These are phyloP conservation scores for Drosophila ercepeae DNA, from an alignment of 1,140 invertebrate species.

Conservation along the genomic window DNA sequence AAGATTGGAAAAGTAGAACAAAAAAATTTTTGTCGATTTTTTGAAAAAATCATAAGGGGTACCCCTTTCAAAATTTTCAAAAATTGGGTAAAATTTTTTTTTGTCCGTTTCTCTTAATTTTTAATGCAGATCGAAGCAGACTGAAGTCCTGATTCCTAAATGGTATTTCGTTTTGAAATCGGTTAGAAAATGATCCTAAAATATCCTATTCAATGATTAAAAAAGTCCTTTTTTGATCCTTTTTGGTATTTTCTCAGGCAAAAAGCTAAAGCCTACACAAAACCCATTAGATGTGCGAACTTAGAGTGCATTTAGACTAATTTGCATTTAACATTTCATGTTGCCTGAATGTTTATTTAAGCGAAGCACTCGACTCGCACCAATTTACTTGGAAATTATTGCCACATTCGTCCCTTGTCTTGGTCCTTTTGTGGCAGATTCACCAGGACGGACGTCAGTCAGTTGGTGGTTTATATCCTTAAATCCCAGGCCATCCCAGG, in stretches of 20 bases:
- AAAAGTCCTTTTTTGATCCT: too few relatives aligned
- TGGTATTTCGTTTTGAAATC: too few relatives aligned
- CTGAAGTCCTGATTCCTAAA: too few relatives aligned
- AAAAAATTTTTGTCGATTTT: too few relatives aligned
- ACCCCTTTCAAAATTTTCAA: too few relatives aligned
- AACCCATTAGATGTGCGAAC: not conserved
- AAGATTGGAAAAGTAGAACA: too few relatives aligned
- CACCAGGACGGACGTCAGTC: constrained; percentile 19
- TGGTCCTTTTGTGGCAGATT: constrained; percentile 12
- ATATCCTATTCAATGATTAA: too few relatives aligned
- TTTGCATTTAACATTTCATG: not conserved
- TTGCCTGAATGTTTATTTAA: constrained; percentile 21
- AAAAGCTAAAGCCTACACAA: not conserved
- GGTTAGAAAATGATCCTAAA: too few relatives aligned
- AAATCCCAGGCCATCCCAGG: not conserved
- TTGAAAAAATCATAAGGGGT: too few relatives aligned
- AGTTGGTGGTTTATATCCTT: constrained; percentile 2
- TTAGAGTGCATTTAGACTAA: not conserved
- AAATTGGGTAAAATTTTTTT: too few relatives aligned
- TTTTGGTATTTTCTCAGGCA: not conserved
- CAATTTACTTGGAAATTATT: constrained; percentile 26
- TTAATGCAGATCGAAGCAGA: too few relatives aligned
- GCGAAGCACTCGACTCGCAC: not conserved
- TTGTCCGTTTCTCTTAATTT: too few relatives aligned
- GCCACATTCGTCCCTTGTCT: constrained; percentile 9